Percentiles rank a stretch among this genome's conserved stretches.
These are phyloP conservation scores for Solea solea DNA, from an alignment of 2,113 vertebrate species.

Conservation along the genomic window DNA sequence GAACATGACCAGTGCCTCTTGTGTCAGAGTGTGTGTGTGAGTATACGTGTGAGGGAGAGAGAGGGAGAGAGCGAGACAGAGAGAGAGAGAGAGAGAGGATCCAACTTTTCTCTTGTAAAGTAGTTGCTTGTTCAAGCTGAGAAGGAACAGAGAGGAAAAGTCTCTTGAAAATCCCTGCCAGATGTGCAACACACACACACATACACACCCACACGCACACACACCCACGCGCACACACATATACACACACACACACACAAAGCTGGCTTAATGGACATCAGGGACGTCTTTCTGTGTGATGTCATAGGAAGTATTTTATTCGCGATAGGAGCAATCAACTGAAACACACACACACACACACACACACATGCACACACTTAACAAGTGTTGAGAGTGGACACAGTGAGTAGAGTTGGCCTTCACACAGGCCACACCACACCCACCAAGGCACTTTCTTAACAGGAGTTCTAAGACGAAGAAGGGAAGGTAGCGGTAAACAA, in stretches of 20 bases:
- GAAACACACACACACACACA: constrained; percentile 14
- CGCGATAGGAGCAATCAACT: constrained; percentile 51
- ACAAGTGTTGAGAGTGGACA: constrained; percentile 19
- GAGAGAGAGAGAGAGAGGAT: constrained; percentile 32
- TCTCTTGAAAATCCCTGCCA: constrained; percentile 63
- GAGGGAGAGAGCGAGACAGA: constrained; percentile 23
- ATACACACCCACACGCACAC: constrained; percentile 21
- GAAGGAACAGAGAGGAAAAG: constrained; percentile 62
- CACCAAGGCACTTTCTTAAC: constrained; percentile 26
- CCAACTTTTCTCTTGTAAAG: constrained; percentile 63
- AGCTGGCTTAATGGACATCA: constrained; percentile 40
- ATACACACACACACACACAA: constrained; percentile 29
- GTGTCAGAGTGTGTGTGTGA: constrained; percentile 74
- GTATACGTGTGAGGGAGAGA: constrained; percentile 34
- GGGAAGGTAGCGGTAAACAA: neutral
- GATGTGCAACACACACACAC: constrained; percentile 45
- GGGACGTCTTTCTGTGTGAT: constrained; percentile 62
- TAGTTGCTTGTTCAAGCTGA: constrained; percentile 69
- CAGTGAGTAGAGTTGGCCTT: constrained; percentile 35
- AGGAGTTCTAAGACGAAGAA: constrained; percentile 19
- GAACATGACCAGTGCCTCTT: constrained; percentile 83
- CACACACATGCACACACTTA: constrained; percentile 28
- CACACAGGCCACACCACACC: constrained; percentile 48
- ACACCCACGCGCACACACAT: too few species aligned
- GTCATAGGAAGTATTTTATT: constrained; percentile 72